Percentiles rank a stretch among this genome's conserved stretches.
phyloP scores from a whole-genome alignment of 2,113 vertebrate species.

The Gallinago jamesoni region DNA sequence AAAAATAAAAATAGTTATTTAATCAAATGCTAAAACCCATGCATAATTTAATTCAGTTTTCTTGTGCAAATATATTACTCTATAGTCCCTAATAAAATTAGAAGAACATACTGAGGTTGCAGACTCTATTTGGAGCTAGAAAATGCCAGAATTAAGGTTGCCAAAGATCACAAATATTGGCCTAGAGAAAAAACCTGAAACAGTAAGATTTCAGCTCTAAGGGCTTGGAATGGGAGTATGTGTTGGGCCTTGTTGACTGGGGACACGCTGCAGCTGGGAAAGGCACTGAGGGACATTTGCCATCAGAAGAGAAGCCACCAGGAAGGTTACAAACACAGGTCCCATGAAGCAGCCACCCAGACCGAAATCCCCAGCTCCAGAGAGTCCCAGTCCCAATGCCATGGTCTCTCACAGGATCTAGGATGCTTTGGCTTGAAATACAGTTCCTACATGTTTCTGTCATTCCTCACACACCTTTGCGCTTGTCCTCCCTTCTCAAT shows the following conservation, averaged over 20 bases:
- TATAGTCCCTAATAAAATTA: not conserved
- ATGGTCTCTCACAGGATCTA: not conserved
- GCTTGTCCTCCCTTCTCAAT: not conserved
- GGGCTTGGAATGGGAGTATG: rapidly evolving
- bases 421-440: not conserved
- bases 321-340: not conserved
- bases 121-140: not conserved
- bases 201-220: not conserved
- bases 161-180: not conserved
- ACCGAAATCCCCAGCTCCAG: not conserved
- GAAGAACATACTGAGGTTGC: not conserved
- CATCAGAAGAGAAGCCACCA: not conserved
- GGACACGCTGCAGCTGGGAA: not conserved
- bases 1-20: not conserved
- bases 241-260: too few species aligned
- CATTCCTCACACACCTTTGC: not conserved
- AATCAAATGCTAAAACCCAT: not conserved
- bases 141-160: not conserved
- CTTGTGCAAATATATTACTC: not conserved
- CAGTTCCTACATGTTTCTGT: not conserved
- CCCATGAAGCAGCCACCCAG: not conserved
- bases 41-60: not conserved
- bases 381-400: not conserved
- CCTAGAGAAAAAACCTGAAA: not conserved
- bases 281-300: not conserved